phyloP scores from a whole-genome alignment of 1,140 invertebrate species.

The Mesaphorura yosii region DNA sequence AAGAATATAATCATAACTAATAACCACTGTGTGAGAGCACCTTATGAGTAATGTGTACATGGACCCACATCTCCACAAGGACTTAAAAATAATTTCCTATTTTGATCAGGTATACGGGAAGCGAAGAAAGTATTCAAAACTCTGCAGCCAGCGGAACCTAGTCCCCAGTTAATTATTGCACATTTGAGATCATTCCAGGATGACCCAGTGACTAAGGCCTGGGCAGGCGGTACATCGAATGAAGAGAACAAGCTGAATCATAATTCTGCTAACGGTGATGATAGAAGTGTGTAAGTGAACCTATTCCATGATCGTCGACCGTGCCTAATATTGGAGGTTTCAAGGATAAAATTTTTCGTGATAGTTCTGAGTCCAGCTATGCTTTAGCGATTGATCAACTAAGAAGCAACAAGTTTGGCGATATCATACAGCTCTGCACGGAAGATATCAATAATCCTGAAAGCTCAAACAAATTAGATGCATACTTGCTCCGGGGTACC shows the following conservation, averaged over 20 bases:
- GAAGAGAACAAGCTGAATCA: neutral
- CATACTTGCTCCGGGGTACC: constrained; percentile 64
- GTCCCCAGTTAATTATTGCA: constrained; percentile 1
- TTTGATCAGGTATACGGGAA: constrained; percentile 58
- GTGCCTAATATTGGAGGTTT: constrained; percentile 14
- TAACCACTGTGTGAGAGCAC: too few relatives aligned
- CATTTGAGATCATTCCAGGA: constrained; percentile 18
- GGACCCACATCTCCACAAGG: constrained; percentile 65
- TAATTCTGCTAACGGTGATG: constrained; percentile 12
- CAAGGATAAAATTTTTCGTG: constrained; percentile 7
- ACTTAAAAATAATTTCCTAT: constrained; percentile 63
- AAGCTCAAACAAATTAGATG: constrained; percentile 46
- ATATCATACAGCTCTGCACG: constrained; percentile 49
- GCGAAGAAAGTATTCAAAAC: constrained; percentile 11
- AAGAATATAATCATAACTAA: constrained; percentile 54
- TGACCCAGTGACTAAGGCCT: constrained; percentile 22
- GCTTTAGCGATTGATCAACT: constrained; percentile 49
- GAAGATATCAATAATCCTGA: constrained; percentile 59
- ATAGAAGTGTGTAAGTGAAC: neutral
- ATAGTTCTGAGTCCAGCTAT: constrained; percentile 17
- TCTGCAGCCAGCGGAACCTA: neutral
- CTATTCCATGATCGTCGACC: neutral
- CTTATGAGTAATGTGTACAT: constrained; percentile 53
- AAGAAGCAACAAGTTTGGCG: constrained; percentile 39
- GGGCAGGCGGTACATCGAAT: too few relatives aligned